Conservation (phyloP, 2,888 invertebrate species). For the Lordiphosa andalusiaca region DNA sequence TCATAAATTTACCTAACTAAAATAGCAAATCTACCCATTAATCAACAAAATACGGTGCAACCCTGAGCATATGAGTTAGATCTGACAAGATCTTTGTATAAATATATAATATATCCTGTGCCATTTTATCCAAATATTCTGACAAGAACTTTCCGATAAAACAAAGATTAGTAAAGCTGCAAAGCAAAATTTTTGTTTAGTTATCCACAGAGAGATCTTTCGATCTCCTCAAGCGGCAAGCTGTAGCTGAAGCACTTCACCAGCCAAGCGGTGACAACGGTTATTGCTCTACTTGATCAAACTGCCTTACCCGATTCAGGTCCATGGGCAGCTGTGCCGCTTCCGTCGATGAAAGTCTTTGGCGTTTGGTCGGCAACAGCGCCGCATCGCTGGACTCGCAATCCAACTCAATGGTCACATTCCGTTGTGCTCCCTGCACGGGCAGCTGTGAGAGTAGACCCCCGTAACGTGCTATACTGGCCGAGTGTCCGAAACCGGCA, state of each 20-base stretch:
- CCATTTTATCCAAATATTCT: conserved; percentile 33
- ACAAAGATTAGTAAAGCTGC: conserved; percentile 50
- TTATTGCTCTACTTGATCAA: conserved; percentile 52
- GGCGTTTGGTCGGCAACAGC: conserved; percentile 74
- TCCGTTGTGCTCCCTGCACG: conserved; percentile 72
- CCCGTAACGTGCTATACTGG: conserved; percentile 80
- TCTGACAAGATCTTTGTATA: too few species aligned
- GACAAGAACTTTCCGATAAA: conserved; percentile 35
- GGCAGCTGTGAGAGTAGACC: conserved; percentile 72
- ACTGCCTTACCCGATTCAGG: conserved; percentile 80
- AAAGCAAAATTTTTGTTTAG: conserved; percentile 53
- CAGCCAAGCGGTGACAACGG: conserved; percentile 27
- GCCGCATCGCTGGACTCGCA: conserved; percentile 74
- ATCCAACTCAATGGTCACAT: conserved; percentile 51
- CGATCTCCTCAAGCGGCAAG: conserved; percentile 40
- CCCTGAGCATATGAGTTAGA: too few species aligned
- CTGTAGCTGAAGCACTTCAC: conserved; percentile 67
- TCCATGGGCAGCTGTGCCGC: conserved; percentile 81
- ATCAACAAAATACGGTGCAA: too few species aligned
- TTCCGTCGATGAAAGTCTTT: conserved; percentile 81
- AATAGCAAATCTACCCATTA: too few species aligned
- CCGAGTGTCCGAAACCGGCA: conserved; percentile 86
- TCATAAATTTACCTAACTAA: too few species aligned
- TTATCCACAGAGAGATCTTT: conserved; percentile 28
- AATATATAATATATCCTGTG: too few species aligned